Conservation (phyloP, 2,888 invertebrate genomes). For the Macaria liturata region DNA sequence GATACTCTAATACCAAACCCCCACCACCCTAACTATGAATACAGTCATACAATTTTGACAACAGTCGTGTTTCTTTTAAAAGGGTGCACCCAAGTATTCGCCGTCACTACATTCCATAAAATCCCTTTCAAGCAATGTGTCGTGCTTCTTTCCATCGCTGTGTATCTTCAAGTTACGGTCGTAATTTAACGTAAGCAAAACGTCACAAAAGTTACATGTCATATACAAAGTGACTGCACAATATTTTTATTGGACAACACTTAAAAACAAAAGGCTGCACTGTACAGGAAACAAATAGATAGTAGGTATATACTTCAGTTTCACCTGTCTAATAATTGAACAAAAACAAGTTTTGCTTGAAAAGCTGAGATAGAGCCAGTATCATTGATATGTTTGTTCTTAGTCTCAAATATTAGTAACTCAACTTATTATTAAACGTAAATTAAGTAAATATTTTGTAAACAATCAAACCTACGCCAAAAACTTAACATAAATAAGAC, state of each 20-base stretch:
- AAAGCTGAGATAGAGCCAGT: too few relatives aligned
- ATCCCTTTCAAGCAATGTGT: constrained; percentile 56
- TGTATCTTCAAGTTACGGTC: constrained; percentile 48
- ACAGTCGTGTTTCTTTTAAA: constrained; percentile 38
- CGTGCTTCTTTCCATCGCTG: constrained; percentile 56
- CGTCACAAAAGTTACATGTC: constrained; percentile 1
- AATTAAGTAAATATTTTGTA: too few relatives aligned
- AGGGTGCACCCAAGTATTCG: constrained; percentile 49
- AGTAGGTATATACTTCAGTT: too few relatives aligned
- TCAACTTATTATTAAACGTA: too few relatives aligned
- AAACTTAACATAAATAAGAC: too few relatives aligned
- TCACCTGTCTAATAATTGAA: too few relatives aligned
- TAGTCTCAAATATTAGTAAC: too few relatives aligned
- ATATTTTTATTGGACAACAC: background rate
- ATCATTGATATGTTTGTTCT: too few relatives aligned
- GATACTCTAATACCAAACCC: constrained; percentile 26
- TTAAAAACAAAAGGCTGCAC: constrained; percentile 8
- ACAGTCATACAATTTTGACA: constrained; percentile 24
- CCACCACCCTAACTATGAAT: constrained; percentile 30
- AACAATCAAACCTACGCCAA: too few relatives aligned
- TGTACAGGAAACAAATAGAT: background rate
- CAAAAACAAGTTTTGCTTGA: too few relatives aligned
- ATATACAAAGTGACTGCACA: constrained; percentile 5
- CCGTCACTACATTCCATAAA: constrained; percentile 54
- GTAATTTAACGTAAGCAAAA: constrained; percentile 44